Percentiles rank a stretch among this genome's conserved stretches.
phyloP scores from a whole-genome alignment of 2,113 vertebrate species.

The Fulmarus glacialis region DNA sequence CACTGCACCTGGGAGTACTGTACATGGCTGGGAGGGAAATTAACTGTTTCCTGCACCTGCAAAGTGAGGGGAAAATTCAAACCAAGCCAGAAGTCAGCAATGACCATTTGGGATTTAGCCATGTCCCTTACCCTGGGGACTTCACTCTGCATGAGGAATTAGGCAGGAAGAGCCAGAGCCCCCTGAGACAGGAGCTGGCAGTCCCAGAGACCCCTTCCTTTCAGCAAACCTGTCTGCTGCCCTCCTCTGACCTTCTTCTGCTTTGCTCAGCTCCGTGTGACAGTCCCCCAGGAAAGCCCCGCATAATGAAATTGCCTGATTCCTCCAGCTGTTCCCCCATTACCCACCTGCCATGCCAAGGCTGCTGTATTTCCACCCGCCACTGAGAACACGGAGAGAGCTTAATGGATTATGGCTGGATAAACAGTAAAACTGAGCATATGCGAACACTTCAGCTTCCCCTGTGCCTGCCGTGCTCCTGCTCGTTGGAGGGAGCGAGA shows the following conservation, averaged over 20 bases:
- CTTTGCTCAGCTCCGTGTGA: neutral
- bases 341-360: neutral
- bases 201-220: neutral
- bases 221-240: neutral
- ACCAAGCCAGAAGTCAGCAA: neutral
- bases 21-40: neutral
- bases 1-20: neutral
- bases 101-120: neutral
- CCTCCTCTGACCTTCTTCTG: neutral
- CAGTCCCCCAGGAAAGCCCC: neutral
- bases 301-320: neutral
- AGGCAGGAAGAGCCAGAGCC: neutral
- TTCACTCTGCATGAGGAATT: neutral
- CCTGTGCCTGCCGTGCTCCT: neutral
- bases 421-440: neutral
- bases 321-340: neutral
- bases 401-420: neutral
- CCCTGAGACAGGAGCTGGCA: neutral
- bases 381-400: neutral
- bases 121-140: neutral
- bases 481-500: rapidly evolving
- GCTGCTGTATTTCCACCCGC: neutral
- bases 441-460: neutral
- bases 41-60: neutral
- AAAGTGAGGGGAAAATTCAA: neutral